Evolutionary conservation across 2,888 invertebrate genomes (phyloP).

Genomic region (Ormyrus labotus): DNA sequence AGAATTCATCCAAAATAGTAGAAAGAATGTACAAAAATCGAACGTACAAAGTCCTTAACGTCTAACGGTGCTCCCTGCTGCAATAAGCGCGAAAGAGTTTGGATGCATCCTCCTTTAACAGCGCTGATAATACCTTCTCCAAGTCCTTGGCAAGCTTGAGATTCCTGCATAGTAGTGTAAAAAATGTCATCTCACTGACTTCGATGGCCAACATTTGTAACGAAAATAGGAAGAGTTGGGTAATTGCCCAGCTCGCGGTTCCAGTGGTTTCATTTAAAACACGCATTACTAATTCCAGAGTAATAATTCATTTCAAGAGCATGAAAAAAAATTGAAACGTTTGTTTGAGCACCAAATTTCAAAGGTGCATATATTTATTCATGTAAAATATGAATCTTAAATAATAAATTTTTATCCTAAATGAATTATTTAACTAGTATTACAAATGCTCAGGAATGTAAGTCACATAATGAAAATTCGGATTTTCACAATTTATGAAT

Average conservation of each 20-base stretch:
- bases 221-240: conserved; percentile 48
- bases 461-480: conserved; percentile 44
- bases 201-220: conserved; percentile 42
- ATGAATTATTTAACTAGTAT: conserved; percentile 45
- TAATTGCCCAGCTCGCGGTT: conserved; percentile 50
- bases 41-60: conserved; percentile 71
- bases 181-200: conserved; percentile 53
- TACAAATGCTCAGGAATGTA: conserved; percentile 54
- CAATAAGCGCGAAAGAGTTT: conserved; percentile 72
- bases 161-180: conserved; percentile 68
- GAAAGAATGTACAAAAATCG: background rate
- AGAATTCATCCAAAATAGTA: too few relatives aligned
- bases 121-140: conserved; percentile 73
- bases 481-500: conserved; percentile 57
- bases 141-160: conserved; percentile 72
- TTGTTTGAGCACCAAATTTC: conserved; percentile 41
- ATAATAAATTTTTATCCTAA: conserved; percentile 43
- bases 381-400: conserved; percentile 41
- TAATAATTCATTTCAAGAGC: conserved; percentile 33
- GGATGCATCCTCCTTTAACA: conserved; percentile 73
- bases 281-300: conserved; percentile 37
- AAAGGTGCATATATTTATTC: conserved; percentile 43
- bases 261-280: conserved; percentile 57
- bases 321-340: conserved; percentile 21
- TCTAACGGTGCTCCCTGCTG: conserved; percentile 73